A percentile compares a stretch with the other conserved stretches of the same genome.
Evolutionary conservation across 2,888 invertebrate genomes (phyloP).

Genomic region (Gerris lacustris): DNA sequence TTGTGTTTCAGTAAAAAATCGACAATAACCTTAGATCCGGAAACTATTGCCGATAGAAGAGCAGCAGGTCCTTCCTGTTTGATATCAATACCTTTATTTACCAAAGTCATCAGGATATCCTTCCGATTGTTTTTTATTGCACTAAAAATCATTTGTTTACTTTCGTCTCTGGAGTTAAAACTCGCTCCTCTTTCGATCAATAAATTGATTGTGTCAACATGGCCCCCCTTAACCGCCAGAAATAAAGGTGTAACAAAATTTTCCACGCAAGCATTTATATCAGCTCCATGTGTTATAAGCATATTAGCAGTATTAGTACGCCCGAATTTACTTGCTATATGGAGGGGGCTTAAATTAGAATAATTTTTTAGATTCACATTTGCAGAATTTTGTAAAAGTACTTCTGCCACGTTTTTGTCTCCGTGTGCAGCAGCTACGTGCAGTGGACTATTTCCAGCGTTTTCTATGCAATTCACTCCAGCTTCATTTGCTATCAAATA

Average conservation of each 20-base stretch:
- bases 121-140: constrained; percentile 22
- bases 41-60: constrained; percentile 19
- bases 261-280: constrained; percentile 19
- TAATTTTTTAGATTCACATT: constrained; percentile 6
- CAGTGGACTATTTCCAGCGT: not conserved
- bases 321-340: not conserved
- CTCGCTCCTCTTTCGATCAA: constrained; percentile 22
- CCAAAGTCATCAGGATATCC: constrained; percentile 17
- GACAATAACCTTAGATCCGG: constrained; percentile 9
- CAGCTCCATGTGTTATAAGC: not conserved
- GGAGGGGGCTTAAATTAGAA: not conserved
- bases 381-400: constrained; percentile 20
- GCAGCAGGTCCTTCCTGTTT: constrained; percentile 13
- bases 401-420: constrained; percentile 19
- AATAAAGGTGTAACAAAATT: constrained; percentile 28
- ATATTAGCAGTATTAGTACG: not conserved
- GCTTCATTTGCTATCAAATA: not conserved
- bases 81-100: constrained; percentile 20
- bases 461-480: not conserved
- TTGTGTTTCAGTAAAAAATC: constrained; percentile 14
- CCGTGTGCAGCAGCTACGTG: constrained; percentile 14
- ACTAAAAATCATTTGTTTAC: constrained; percentile 27
- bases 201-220: constrained; percentile 22
- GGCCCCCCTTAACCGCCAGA: constrained; percentile 21
- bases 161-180: constrained; percentile 20